phyloP scores from a whole-genome alignment of 2,888 invertebrate genomes.

The Lobophora halterata region DNA sequence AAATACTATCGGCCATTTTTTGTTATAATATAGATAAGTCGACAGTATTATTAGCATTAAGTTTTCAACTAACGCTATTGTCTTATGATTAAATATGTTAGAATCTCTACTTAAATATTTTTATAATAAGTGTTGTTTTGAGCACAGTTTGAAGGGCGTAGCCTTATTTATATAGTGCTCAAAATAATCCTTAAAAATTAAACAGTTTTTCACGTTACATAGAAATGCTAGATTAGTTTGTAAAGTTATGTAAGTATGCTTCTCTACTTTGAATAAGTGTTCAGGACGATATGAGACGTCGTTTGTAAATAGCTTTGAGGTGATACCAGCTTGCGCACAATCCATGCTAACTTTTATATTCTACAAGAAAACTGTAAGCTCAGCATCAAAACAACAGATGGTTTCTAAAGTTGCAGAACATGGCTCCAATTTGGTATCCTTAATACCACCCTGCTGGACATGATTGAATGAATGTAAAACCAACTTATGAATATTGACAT shows the following conservation, averaged over 20 bases:
- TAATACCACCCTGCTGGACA: constrained; percentile 1
- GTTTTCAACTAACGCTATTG: constrained; percentile 41
- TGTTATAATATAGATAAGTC: constrained; percentile 19
- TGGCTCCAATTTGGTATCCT: constrained; percentile 2
- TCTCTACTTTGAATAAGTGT: constrained; percentile 18
- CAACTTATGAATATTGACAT: constrained; percentile 44
- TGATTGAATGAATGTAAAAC: constrained; percentile 32
- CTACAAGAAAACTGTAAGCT: no score
- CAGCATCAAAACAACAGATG: no score
- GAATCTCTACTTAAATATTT: constrained; percentile 31
- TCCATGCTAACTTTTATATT: constrained; percentile 10
- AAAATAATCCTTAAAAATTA: constrained; percentile 18
- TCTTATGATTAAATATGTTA: constrained; percentile 60
- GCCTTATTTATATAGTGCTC: constrained; percentile 24
- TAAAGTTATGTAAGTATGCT: constrained; percentile 19
- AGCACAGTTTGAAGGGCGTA: constrained; percentile 26
- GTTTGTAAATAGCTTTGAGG: constrained; percentile 26
- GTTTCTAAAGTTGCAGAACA: no score
- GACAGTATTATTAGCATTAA: constrained; percentile 31
- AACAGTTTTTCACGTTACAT: constrained; percentile 21
- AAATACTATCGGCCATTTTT: constrained; percentile 29
- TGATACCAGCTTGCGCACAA: constrained; percentile 30
- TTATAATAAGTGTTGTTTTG: constrained; percentile 26
- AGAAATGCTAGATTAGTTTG: constrained; percentile 31
- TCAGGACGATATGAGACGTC: constrained; percentile 8